Evolutionary conservation across 2,797 vertebrate genomes (phyloP), one percentile per base, ranked within the genome.

Genomic region (Podarcis siculus): DNA sequence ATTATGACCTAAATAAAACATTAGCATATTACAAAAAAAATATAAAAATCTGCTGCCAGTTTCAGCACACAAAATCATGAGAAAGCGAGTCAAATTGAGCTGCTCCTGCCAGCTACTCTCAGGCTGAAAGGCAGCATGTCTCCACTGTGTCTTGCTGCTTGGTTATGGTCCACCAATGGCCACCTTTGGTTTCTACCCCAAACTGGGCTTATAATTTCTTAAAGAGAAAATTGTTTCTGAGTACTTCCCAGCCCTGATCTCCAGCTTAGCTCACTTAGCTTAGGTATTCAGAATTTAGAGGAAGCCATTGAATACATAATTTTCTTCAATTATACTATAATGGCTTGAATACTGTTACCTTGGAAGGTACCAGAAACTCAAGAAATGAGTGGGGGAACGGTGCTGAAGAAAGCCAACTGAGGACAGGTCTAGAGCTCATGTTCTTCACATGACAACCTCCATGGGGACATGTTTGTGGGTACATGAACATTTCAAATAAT

Each of bases 1-100:
- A 75, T 82, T 66, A 45, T 71, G 79, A 66, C 79, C 55, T 69
- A 87, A 58, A 75, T 82, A 75, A 82, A 82, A 75, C 23, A 23
- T 75, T 75, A 84, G 35, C 49, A 21, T 23, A 71, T 83, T n/a
- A 49, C 42, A 0, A 42, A 42, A 37, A 42, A 42, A 42, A 42
- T 8, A 42, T 7, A 49, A 58, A 61, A 61, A 61, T 64, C 55
- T 12, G 3, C 42, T 87, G 37, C 82, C 69, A n/a, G 17, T 45
- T 49, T 81, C 75, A 79, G 73, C 64, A 73, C 21, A 75, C 21
- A 75, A 42, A 82, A 82, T 75, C 30, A 87, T 27, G n/a, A 49
- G 49, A 72, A 23, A 80, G 27, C 17, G 61, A 64, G 30, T 58
- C 77, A 80, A 61, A 86, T 72, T 30, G 39, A 71, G 55, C 69